Evolutionary conservation across 2,113 vertebrate species (phyloP).

Genomic region (Pristiophorus japonicus): DNA sequence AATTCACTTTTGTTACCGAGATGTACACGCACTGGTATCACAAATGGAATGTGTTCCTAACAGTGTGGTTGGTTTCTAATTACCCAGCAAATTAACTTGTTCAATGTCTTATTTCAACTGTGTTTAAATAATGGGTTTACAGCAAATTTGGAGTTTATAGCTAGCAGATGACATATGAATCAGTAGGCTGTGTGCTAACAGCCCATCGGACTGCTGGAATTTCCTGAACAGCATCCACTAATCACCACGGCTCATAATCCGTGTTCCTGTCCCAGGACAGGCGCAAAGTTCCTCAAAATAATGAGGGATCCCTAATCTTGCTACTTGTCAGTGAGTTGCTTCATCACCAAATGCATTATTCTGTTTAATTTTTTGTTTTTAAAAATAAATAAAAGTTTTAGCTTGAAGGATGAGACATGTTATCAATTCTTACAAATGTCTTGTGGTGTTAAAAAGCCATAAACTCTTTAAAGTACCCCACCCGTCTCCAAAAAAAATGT

Average conservation of each 20-base stretch:
- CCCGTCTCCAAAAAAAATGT: background rate
- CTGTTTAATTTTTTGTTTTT: background rate
- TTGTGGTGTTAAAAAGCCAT: background rate
- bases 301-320: slow-evolving; percentile 26
- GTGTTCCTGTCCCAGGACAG: slow-evolving; percentile 37
- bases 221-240: slow-evolving; percentile 55
- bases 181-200: slow-evolving; percentile 55
- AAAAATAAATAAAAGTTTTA: slow-evolving; percentile 15
- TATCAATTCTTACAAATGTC: background rate
- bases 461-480: background rate
- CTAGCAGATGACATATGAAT: slow-evolving; percentile 55
- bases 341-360: background rate
- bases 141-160: slow-evolving; percentile 45
- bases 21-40: slow-evolving; percentile 56
- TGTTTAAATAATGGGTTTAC: slow-evolving; percentile 38
- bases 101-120: slow-evolving; percentile 40
- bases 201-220: slow-evolving; percentile 70
- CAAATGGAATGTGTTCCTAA: slow-evolving; percentile 57
- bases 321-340: slow-evolving; percentile 19
- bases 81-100: slow-evolving; percentile 45
- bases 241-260: slow-evolving; percentile 48
- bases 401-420: background rate
- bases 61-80: slow-evolving; percentile 63
- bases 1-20: slow-evolving; percentile 46
- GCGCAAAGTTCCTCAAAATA: slow-evolving; percentile 31